Base-by-base conservation (phyloP, 2,888 invertebrate genomes). In the Laothoe populi region DNA sequence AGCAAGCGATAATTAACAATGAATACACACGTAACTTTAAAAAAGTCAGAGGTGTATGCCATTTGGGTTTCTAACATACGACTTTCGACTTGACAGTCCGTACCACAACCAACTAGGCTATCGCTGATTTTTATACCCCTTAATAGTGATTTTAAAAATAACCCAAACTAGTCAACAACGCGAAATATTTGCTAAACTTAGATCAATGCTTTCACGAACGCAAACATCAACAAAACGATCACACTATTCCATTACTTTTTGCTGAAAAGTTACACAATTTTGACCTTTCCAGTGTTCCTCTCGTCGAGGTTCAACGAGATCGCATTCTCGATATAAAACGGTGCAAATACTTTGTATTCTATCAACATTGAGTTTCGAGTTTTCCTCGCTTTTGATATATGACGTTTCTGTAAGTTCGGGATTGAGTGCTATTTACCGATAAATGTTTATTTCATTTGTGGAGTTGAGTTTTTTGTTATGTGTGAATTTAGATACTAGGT, bases 191-290 rank as follows among this genome's bases (percentile, higher is more conserved):
- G 35, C 53, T 21, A 31, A 21, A 10, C 31, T 19, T 19, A 53
- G 35, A 53, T 35, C 46, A 13, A 23, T 3, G 53, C 49, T 53
- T 53, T 35, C 53, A 53, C 53, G 19, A 35, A 35, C 53, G 53
- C 31, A 53, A 53, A 53, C 53, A 53, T 49, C 16, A 0, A 53
- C 35, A 35, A 19, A 53, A 16, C 62, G 26, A 59, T 59, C 59
- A 49, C 58, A 62, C 62, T 59, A 62, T 62, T 59, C 62, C 62
- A 62, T 62, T 62, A 61, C 40, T 62, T 62, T 31, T 31, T n/a
- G 16, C 16, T 53, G 8, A 11, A 26, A 59, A 62, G 62, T 62
- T 49, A 62, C 62, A 62, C 62, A 62, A 62, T 62, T 62, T 62
- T 59, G 59, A 62, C 62, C 62, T 62, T 45, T 61, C 57, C n/a